Conservation (phyloP, 2,888 invertebrate genomes). For the Agrotis clavis region DNA sequence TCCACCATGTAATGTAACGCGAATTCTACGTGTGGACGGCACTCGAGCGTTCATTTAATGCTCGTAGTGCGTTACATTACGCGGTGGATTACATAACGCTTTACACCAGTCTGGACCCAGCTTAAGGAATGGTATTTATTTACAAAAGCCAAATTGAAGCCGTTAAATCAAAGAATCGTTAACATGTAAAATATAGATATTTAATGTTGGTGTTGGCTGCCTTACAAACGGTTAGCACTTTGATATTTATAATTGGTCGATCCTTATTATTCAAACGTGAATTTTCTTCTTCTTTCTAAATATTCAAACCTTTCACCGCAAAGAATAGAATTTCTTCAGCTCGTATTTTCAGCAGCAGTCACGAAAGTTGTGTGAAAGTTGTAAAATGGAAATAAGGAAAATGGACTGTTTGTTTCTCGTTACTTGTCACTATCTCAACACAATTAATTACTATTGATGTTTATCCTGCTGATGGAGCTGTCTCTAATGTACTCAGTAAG, state of each 20-base stretch:
- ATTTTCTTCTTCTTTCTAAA: not conserved
- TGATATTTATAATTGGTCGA: constrained; percentile 3
- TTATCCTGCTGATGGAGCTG: constrained; percentile 34
- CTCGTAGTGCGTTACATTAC: too few species aligned
- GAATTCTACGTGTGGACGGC: too few species aligned
- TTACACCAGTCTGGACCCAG: too few species aligned
- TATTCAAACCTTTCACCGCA: not conserved
- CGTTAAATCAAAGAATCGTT: not conserved
- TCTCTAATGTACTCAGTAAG: not conserved
- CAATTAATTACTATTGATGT: constrained; percentile 35
- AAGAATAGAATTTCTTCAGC: constrained; percentile 3
- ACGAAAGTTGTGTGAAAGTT: constrained; percentile 10
- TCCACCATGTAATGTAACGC: too few species aligned
- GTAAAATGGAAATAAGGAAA: constrained; percentile 42
- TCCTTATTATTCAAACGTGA: not conserved
- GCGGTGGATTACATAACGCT: too few species aligned
- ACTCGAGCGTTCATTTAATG: too few species aligned
- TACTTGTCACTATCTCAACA: constrained; percentile 23
- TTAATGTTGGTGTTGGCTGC: constrained; percentile 5
- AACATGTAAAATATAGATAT: not conserved
- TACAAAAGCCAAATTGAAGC: not conserved
- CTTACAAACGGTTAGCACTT: not conserved
- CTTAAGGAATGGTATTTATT: not conserved
- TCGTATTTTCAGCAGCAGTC: not conserved
- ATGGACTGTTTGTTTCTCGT: constrained; percentile 23